These are phyloP conservation scores for Lipophrys pholis DNA, from an alignment of 2,113 vertebrate genomes.

Conservation along the genomic window DNA sequence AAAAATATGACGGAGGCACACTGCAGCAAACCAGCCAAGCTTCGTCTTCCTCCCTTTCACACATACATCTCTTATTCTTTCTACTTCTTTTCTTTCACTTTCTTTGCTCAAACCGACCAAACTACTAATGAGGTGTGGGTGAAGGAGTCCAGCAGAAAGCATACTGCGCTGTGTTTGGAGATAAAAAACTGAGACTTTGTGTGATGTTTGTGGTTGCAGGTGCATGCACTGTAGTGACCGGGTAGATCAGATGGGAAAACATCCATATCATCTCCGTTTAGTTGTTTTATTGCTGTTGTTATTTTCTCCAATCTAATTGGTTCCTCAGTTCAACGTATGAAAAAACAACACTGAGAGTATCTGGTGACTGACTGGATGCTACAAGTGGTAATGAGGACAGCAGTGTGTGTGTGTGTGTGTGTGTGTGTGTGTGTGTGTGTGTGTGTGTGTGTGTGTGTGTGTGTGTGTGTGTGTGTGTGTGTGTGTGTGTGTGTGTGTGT, in stretches of 20 bases:
- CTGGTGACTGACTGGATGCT: conserved; percentile 46
- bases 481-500: conserved; percentile 29
- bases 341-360: conserved; percentile 15
- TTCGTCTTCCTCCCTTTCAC: conserved; percentile 2
- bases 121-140: conserved; percentile 55
- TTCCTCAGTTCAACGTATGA: conserved; percentile 47
- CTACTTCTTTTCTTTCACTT: conserved; percentile 24
- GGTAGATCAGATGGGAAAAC: neutral
- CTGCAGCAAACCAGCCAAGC: conserved; percentile 46
- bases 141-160: conserved; percentile 22
- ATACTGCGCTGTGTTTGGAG: neutral
- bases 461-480: conserved; percentile 28
- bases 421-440: conserved; percentile 32
- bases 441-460: conserved; percentile 30
- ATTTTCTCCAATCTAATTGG: conserved; percentile 50
- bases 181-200: conserved; percentile 1
- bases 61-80: neutral
- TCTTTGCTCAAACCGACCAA: conserved; percentile 38
- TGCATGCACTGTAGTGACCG: conserved; percentile 3
- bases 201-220: neutral
- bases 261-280: conserved; percentile 10
- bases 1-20: conserved; percentile 6
- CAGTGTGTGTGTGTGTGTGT: conserved; percentile 28
- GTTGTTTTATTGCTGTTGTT: conserved; percentile 16
- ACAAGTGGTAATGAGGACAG: conserved; percentile 64